phyloP scores from a whole-genome alignment of 2,888 invertebrate species.

The Pyrocoelia pectoralis region DNA sequence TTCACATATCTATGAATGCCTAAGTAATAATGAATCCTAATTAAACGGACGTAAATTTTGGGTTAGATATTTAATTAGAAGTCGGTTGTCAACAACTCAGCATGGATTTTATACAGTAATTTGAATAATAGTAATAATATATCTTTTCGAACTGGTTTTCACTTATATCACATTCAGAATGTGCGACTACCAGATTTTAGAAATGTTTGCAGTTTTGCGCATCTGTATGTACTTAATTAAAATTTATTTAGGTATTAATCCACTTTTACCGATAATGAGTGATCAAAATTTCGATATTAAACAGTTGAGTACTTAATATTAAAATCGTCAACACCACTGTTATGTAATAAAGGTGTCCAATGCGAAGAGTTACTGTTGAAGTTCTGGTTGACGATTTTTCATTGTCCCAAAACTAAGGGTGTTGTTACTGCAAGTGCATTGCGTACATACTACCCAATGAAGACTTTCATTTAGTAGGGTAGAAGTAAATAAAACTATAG shows the following conservation, averaged over 20 bases:
- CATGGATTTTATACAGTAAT: slow-evolving; percentile 6
- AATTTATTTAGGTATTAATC: neutral
- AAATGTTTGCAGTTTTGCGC: neutral
- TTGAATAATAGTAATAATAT: neutral
- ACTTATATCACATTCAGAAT: neutral
- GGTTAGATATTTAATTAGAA: slow-evolving; percentile 11
- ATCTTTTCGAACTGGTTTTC: slow-evolving; percentile 8
- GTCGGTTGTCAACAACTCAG: slow-evolving; percentile 9
- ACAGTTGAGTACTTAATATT: too few relatives aligned
- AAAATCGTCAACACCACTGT: too few relatives aligned
- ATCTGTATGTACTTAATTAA: slow-evolving; percentile 10
- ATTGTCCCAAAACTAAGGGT: slow-evolving; percentile 5
- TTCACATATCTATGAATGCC: neutral
- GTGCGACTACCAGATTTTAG: neutral
- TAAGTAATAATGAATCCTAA: slow-evolving; percentile 6
- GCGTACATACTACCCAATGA: neutral
- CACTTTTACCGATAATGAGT: slow-evolving; percentile 3
- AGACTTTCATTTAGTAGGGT: neutral
- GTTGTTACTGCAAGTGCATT: slow-evolving; percentile 6
- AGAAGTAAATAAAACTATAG: neutral
- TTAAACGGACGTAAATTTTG: slow-evolving; percentile 6
- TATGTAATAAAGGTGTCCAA: neutral
- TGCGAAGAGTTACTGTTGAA: neutral
- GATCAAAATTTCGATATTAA: neutral
- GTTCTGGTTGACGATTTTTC: slow-evolving; percentile 9